phyloP scores from a whole-genome alignment of 2,113 vertebrate genomes.

The Carassius auratus region DNA sequence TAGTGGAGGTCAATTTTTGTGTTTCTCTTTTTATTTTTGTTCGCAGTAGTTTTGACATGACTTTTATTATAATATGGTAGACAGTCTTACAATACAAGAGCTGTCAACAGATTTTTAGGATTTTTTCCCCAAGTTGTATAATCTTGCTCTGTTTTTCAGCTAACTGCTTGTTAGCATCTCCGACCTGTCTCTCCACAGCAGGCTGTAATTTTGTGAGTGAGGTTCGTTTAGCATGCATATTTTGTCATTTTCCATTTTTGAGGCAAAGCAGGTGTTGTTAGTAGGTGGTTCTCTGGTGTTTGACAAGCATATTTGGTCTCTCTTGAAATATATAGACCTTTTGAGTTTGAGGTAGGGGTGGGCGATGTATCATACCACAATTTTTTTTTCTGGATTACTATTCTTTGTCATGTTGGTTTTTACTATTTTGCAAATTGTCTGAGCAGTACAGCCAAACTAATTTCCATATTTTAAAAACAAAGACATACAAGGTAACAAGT shows the following conservation, averaged over 20 bases:
- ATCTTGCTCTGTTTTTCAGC: not conserved
- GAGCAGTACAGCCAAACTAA: no score
- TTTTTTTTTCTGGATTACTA: no score
- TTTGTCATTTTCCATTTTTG: not conserved
- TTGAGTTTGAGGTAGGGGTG: not conserved
- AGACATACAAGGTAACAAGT: no score
- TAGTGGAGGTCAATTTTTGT: not conserved
- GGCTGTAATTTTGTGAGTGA: slow-evolving; percentile 48
- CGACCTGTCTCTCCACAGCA: slow-evolving; percentile 24
- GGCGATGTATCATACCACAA: no score
- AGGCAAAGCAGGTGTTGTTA: slow-evolving; percentile 18
- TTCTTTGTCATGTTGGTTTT: no score
- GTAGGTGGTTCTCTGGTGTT: not conserved
- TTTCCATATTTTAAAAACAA: no score
- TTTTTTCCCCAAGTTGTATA: not conserved
- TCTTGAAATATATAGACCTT: not conserved
- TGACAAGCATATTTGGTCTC: not conserved
- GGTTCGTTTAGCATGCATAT: not conserved
- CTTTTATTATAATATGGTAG: not conserved
- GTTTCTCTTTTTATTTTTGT: not conserved
- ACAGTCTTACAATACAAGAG: not conserved
- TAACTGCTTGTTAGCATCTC: not conserved
- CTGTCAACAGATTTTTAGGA: not conserved
- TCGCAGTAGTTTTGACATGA: not conserved
- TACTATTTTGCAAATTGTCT: no score